Evolutionary conservation across 1,140 invertebrate species (phyloP).

Genomic region (Thalassaphorura encarpata): DNA sequence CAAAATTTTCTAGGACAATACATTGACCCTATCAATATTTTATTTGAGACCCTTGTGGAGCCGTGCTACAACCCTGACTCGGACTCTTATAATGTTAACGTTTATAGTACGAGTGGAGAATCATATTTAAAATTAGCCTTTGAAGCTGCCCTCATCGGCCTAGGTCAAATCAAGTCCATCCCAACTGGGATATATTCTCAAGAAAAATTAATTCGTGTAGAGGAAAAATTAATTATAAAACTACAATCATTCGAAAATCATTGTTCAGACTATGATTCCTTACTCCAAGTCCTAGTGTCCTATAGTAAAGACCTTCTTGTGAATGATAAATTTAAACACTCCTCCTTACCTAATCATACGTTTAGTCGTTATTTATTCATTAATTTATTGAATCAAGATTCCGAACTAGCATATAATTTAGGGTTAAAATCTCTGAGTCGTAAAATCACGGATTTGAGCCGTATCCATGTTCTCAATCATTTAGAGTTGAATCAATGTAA

Average conservation of each 20-base stretch:
- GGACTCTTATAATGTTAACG: too few relatives aligned
- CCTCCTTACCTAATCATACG: background rate
- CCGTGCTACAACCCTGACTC: too few relatives aligned
- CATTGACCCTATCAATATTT: too few relatives aligned
- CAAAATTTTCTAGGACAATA: too few relatives aligned
- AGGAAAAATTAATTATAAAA: constrained; percentile 3
- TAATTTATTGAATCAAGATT: background rate
- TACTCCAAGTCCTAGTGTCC: background rate
- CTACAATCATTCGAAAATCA: background rate
- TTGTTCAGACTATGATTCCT: background rate
- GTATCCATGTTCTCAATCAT: background rate
- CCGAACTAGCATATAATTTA: background rate
- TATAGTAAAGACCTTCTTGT: background rate
- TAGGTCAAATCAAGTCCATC: too few relatives aligned
- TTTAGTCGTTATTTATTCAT: background rate
- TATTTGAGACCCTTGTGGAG: too few relatives aligned
- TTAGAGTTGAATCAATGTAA: constrained; percentile 5
- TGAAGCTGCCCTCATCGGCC: too few relatives aligned
- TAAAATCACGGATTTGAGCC: background rate
- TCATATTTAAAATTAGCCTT: too few relatives aligned
- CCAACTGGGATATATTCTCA: background rate
- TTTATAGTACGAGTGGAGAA: too few relatives aligned
- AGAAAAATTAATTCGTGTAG: background rate
- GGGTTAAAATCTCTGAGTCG: background rate
- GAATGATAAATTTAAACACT: background rate